phyloP scores from a whole-genome alignment of 2,888 invertebrate genomes.

The Drosophila neonasuta region DNA sequence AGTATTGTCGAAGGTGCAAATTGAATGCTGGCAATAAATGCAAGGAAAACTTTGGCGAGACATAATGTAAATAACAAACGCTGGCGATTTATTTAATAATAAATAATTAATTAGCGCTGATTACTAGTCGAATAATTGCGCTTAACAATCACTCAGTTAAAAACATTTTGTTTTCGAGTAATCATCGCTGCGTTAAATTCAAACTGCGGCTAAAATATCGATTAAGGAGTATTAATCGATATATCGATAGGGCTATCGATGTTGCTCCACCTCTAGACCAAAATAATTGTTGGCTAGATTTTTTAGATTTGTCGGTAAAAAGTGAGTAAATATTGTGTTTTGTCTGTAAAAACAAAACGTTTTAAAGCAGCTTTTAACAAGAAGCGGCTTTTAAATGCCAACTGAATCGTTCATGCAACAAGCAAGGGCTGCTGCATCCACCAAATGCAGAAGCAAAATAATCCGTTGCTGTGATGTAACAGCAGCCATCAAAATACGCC shows the following conservation, averaged over 20 bases:
- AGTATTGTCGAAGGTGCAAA: too few relatives aligned
- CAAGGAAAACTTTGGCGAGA: too few relatives aligned
- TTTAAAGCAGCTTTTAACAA: background rate
- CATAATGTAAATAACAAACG: too few relatives aligned
- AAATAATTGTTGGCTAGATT: conserved; percentile 65
- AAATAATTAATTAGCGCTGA: too few relatives aligned
- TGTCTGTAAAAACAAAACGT: background rate
- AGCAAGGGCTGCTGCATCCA: background rate
- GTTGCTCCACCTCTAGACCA: conserved; percentile 23
- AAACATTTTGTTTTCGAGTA: too few relatives aligned
- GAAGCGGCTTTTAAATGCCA: background rate
- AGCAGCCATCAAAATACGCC: conserved; percentile 22
- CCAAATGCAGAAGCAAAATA: conserved; percentile 1
- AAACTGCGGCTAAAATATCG: too few relatives aligned
- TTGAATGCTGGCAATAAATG: background rate
- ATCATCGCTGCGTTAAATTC: too few relatives aligned
- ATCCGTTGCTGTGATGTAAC: conserved; percentile 47
- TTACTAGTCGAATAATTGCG: too few relatives aligned
- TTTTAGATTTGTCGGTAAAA: conserved; percentile 59
- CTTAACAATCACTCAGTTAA: too few relatives aligned
- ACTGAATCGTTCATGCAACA: background rate
- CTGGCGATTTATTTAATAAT: too few relatives aligned
- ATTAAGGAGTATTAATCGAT: background rate
- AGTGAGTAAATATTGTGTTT: conserved; percentile 53
- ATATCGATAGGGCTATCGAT: background rate